Evolutionary conservation across 2,113 vertebrate species (phyloP).

Genomic region (Coreoperca whiteheadi): DNA sequence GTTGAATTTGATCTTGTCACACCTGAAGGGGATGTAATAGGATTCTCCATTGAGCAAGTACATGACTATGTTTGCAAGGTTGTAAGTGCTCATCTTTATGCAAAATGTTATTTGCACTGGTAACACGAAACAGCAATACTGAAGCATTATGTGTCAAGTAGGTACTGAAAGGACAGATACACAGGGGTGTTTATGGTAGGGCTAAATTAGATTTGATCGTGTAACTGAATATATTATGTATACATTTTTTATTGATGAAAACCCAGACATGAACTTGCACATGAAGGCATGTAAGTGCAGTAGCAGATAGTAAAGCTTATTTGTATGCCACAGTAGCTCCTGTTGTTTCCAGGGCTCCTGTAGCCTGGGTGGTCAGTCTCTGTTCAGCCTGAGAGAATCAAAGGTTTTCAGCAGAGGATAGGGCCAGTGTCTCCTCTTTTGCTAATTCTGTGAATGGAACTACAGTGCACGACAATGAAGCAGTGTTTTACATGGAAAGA

Average conservation of each 20-base stretch:
- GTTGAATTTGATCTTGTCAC: conserved; percentile 37
- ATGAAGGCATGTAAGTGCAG: background rate
- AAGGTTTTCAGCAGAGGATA: conserved; percentile 41
- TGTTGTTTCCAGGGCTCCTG: conserved; percentile 53
- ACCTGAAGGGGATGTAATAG: conserved; percentile 21
- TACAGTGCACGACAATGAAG: conserved; percentile 36
- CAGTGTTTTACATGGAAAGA: conserved; percentile 27
- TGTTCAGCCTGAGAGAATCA: conserved; percentile 52
- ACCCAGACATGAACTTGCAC: conserved; percentile 9
- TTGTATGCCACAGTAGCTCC: conserved; percentile 54
- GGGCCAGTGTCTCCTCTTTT: conserved; percentile 34
- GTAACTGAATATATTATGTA: background rate
- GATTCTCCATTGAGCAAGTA: conserved; percentile 28
- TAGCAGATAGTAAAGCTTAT: conserved; percentile 31
- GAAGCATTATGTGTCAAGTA: background rate
- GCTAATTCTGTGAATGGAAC: conserved; percentile 32
- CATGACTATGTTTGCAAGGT: conserved; percentile 16
- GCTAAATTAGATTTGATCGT: background rate
- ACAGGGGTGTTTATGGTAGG: background rate
- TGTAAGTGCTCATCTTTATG: background rate
- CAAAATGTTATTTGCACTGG: conserved; percentile 18
- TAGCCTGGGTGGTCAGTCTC: conserved; percentile 52
- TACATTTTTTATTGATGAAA: conserved; percentile 9
- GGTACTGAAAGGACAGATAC: background rate
- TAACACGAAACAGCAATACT: background rate